Evolutionary conservation across 2,797 vertebrate genomes (phyloP).

Genomic region (Diceros bicornis): DNA sequence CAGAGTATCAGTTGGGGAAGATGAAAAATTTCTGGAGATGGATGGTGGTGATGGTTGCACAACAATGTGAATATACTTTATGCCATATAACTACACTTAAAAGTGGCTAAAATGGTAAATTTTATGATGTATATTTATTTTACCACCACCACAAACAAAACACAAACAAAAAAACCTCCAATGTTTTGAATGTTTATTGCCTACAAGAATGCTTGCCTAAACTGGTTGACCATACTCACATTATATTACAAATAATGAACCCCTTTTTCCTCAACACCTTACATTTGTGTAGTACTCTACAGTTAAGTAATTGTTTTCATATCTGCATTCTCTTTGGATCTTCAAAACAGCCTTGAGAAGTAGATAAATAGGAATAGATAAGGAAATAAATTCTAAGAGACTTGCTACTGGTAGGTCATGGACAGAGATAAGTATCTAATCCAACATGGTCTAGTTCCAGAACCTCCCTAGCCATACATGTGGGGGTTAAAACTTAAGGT

Average conservation of each 20-base stretch:
- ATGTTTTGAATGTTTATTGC: background rate
- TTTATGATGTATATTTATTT: background rate
- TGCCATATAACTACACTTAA: background rate
- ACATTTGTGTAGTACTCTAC: background rate
- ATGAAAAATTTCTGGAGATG: slow-evolving; percentile 28
- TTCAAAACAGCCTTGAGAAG: background rate
- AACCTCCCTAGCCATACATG: background rate
- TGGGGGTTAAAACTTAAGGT: background rate
- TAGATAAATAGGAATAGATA: background rate
- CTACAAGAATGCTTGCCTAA: background rate
- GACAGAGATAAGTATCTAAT: background rate
- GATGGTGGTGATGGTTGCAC: background rate
- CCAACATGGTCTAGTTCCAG: background rate
- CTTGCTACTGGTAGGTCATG: background rate
- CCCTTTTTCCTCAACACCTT: background rate
- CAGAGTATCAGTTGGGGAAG: background rate
- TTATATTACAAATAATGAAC: background rate
- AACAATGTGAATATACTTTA: background rate
- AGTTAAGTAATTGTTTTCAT: background rate
- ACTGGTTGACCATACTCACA: background rate
- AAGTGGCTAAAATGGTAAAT: slow-evolving; percentile 30
- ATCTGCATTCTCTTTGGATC: background rate
- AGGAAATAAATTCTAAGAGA: background rate
- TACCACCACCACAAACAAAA: slow-evolving; percentile 5
- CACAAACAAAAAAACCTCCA: background rate